These are phyloP conservation scores for Frankliniella fusca DNA, from an alignment of 2,888 invertebrate genomes.

Conservation along the genomic window DNA sequence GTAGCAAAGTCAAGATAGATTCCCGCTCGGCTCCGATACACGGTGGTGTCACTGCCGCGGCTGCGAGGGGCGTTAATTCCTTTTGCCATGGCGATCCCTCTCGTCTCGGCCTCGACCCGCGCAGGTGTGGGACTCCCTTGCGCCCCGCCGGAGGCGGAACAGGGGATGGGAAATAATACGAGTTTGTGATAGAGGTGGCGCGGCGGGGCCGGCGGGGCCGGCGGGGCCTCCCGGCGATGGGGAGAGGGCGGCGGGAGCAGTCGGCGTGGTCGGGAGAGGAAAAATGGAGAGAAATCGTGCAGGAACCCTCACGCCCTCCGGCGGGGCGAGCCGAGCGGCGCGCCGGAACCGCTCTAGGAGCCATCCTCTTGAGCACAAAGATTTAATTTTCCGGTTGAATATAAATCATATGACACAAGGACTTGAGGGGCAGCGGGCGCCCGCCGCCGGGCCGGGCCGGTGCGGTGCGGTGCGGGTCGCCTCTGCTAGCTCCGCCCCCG, in stretches of 20 bases:
- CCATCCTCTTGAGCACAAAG: slow-evolving; percentile 19
- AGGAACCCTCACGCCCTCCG: background rate
- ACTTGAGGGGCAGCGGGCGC: background rate
- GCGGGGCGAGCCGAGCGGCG: background rate
- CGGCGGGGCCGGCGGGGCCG: background rate
- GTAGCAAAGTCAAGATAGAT: too few species aligned
- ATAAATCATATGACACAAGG: slow-evolving; percentile 26
- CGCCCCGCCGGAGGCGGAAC: background rate
- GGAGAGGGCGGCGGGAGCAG: too few species aligned
- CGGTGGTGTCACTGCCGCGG: too few species aligned
- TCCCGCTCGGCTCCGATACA: too few species aligned
- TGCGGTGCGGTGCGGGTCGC: background rate
- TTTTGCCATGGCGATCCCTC: too few species aligned
- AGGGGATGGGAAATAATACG: background rate
- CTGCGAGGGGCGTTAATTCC: too few species aligned
- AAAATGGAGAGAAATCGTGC: background rate
- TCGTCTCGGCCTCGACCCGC: too few species aligned
- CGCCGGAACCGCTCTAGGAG: slow-evolving; percentile 20
- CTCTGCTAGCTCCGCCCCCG: too few species aligned
- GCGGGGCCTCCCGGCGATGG: too few species aligned
- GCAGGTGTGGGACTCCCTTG: too few species aligned
- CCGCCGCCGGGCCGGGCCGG: background rate
- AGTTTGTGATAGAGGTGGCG: background rate
- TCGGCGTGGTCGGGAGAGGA: too few species aligned
- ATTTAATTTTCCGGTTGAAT: slow-evolving; percentile 25